Percentiles rank a stretch among this genome's conserved stretches.
phyloP scores from a whole-genome alignment of 2,888 invertebrate species.

The Trissonchulus sp. region DNA sequence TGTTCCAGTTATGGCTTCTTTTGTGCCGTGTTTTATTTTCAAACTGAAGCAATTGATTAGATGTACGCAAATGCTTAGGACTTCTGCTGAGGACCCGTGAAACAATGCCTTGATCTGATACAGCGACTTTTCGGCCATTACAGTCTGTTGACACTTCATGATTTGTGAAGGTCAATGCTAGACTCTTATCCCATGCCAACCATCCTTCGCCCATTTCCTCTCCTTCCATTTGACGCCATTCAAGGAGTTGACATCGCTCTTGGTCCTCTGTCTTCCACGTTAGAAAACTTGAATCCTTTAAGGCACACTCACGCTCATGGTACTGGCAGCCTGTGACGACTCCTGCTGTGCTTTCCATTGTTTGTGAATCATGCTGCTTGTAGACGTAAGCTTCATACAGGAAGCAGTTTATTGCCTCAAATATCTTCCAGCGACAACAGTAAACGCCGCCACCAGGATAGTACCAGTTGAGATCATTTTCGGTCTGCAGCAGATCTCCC shows the following conservation, averaged over 20 bases:
- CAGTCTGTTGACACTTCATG: neutral
- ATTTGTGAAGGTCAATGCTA: neutral
- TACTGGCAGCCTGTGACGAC: neutral
- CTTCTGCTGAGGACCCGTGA: neutral
- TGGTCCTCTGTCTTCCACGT: neutral
- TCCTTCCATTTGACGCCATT: too few species aligned
- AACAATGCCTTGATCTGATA: too few species aligned
- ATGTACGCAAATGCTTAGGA: too few species aligned
- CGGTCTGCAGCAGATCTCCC: neutral
- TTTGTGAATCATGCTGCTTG: neutral
- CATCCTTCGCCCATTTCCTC: neutral
- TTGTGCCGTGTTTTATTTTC: neutral
- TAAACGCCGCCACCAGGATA: neutral
- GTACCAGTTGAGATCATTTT: neutral
- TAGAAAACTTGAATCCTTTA: neutral
- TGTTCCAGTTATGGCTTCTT: too few species aligned
- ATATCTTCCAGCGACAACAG: neutral
- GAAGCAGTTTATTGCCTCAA: neutral
- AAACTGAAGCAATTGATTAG: too few species aligned
- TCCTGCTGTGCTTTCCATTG: neutral
- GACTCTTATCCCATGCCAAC: neutral
- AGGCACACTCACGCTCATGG: neutral
- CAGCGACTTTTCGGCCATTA: neutral
- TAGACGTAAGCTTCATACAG: neutral
- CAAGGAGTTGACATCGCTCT: neutral